Evolutionary conservation across 2,113 vertebrate species (phyloP).

Genomic region (Sphaerodactylus townsendi): DNA sequence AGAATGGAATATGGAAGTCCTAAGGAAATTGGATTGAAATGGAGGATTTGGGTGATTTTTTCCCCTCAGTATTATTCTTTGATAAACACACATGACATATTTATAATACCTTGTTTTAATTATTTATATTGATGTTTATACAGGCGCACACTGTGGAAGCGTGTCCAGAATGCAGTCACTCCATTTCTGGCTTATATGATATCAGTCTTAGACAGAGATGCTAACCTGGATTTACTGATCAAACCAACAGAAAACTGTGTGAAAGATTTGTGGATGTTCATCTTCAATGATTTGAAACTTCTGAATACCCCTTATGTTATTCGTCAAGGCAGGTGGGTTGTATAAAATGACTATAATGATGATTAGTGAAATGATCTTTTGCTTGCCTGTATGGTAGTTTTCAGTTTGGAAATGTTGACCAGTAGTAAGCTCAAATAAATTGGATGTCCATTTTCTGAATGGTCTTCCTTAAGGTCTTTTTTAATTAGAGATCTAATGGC

Average conservation of each 20-base stretch:
- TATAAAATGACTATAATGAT: neutral
- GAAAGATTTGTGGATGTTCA: conserved; percentile 88
- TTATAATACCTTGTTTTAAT: neutral
- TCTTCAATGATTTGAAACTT: conserved; percentile 84
- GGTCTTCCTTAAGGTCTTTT: neutral
- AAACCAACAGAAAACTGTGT: conserved; percentile 64
- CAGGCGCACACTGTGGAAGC: conserved; percentile 92
- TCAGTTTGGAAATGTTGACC: neutral
- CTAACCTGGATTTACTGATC: conserved; percentile 87
- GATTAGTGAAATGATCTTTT: neutral
- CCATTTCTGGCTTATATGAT: conserved; percentile 88
- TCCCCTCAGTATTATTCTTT: neutral
- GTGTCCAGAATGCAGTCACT: conserved; percentile 82
- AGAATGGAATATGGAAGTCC: neutral
- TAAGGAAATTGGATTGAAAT: neutral
- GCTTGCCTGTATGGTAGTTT: neutral
- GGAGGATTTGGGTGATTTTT: neutral
- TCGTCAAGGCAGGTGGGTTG: conserved; percentile 71
- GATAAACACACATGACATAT: too few species aligned
- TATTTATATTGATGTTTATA: neutral
- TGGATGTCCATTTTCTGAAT: neutral
- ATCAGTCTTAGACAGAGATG: conserved; percentile 85
- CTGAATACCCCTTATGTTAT: conserved; percentile 75
- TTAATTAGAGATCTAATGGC: neutral
- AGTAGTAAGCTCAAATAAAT: neutral